phyloP scores from a whole-genome alignment of 2,113 vertebrate species.

The Pycnonotus jocosus region DNA sequence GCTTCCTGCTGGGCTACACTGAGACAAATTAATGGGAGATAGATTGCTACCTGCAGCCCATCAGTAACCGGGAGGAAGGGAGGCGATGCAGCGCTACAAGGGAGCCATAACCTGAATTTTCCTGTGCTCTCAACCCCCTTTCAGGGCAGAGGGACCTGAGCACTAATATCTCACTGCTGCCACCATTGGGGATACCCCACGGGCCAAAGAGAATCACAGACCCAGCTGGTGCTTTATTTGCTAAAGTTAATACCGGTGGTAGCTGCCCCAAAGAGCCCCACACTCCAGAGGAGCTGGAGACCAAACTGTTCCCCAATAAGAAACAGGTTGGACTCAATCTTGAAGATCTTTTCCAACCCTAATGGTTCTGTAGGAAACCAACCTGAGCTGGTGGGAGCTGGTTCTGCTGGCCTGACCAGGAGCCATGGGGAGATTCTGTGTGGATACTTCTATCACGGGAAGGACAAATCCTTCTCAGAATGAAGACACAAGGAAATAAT shows the following conservation, averaged over 20 bases:
- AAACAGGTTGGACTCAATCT: neutral
- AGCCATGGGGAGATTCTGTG: neutral
- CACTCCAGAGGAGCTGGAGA: neutral
- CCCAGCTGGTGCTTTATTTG: neutral
- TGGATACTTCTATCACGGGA: accelerated
- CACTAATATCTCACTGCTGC: neutral
- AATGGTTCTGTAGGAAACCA: neutral
- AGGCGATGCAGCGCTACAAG: neutral
- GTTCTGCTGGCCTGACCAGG: neutral
- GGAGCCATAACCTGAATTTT: neutral
- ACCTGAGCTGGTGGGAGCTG: neutral
- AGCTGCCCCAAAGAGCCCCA: neutral
- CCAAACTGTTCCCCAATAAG: neutral
- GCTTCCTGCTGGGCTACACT: slow-evolving; percentile 20
- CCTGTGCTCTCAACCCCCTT: neutral
- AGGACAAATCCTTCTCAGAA: neutral
- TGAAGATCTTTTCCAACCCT: neutral
- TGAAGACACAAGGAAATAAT: neutral
- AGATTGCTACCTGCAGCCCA: slow-evolving; percentile 37
- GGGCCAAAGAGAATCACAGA: neutral
- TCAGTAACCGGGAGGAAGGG: neutral
- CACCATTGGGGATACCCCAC: neutral
- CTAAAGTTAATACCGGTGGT: neutral
- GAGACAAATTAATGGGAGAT: neutral
- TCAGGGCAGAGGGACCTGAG: neutral